These are phyloP conservation scores for Nasonia giraulti DNA, from an alignment of 1,140 invertebrate genomes.

Conservation along the genomic window DNA sequence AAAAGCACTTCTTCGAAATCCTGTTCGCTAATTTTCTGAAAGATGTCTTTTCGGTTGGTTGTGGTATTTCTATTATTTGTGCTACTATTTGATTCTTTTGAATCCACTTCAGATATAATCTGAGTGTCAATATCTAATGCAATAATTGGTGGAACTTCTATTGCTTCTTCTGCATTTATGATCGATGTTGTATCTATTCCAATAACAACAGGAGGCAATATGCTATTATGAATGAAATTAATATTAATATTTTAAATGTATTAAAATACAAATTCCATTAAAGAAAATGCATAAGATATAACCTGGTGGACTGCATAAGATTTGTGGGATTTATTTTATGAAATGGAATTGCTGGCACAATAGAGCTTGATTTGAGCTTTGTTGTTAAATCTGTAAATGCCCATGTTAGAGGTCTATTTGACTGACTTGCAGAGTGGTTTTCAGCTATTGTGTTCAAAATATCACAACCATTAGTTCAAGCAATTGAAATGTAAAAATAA, in stretches of 20 bases:
- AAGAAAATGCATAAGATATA: not conserved
- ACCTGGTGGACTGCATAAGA: slow-evolving; percentile 68
- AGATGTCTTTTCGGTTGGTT: slow-evolving; percentile 68
- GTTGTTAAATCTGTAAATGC: slow-evolving; percentile 68
- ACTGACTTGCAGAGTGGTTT: slow-evolving; percentile 59
- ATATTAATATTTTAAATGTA: not conserved
- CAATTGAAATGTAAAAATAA: not conserved
- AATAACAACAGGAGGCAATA: slow-evolving; percentile 61
- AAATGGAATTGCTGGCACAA: slow-evolving; percentile 70
- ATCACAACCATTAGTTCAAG: not conserved
- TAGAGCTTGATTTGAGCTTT: slow-evolving; percentile 69
- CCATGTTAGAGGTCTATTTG: slow-evolving; percentile 67
- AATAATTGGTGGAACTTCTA: slow-evolving; percentile 71
- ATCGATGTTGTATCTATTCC: slow-evolving; percentile 68
- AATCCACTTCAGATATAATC: slow-evolving; percentile 67
- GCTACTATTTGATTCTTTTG: not conserved
- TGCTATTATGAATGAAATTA: slow-evolving; percentile 54
- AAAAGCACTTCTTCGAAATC: slow-evolving; percentile 78
- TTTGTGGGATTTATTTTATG: slow-evolving; percentile 68
- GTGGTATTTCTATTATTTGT: slow-evolving; percentile 44
- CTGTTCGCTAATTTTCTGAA: slow-evolving; percentile 74
- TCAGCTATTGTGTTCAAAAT: slow-evolving; percentile 7
- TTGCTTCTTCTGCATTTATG: slow-evolving; percentile 75
- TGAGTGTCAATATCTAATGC: slow-evolving; percentile 67
- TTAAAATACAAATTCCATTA: not conserved